Base-by-base conservation (phyloP, 2,888 invertebrate genomes). In the Ischnus inquisitorius region DNA sequence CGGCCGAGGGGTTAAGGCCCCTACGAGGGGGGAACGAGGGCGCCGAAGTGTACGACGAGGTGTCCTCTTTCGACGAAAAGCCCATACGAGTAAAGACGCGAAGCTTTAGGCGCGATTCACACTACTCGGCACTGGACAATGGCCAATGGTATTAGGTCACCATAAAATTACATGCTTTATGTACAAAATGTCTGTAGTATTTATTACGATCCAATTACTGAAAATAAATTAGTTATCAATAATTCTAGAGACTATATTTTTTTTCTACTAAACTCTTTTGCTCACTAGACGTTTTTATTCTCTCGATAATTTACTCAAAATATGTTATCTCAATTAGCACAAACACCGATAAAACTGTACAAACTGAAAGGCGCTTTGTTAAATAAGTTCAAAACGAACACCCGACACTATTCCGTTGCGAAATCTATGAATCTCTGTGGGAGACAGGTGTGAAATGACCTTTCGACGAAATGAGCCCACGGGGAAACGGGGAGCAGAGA, bases 51-150 rank as follows among this genome's bases (percentile, higher is more conserved):
- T 6, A 51, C 51, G 51, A 16, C 51, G 51, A 51, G 16, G 51
- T 51, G 51, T 3, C 51, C 51, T 51, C 5, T 51, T 51, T 16
- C 51, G n/a, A 16, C 16, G 51, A n/a, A 16, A 8, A 51, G 51
- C 16, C 1, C n/a, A 51, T 51, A 16, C 12, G 51, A 51, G 51
- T 4, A 51, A 22, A 69, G 51, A 34, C 10, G 2, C 51, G 19
- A 34, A 16, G n/a, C 25, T 51, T 54, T 34, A 51, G 25, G 68
- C 22, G 34, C 46, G 68, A 69, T 51, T 69, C 68, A 69, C 51
- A 69, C 28, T 69, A n/a, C 48, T 22, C 16, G 16, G 10, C 5
- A 69, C 34, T 16, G 46, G 8, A n/a, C n/a, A 51, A 69, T 14
- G 19, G 10, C 34, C 34, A 34, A 6, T 8, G 34, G 34, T 34